Evolutionary conservation across 2,113 vertebrate genomes (phyloP), one percentile per base, ranked within the genome.

Genomic region (Cyanoramphus novaezelandiae): DNA sequence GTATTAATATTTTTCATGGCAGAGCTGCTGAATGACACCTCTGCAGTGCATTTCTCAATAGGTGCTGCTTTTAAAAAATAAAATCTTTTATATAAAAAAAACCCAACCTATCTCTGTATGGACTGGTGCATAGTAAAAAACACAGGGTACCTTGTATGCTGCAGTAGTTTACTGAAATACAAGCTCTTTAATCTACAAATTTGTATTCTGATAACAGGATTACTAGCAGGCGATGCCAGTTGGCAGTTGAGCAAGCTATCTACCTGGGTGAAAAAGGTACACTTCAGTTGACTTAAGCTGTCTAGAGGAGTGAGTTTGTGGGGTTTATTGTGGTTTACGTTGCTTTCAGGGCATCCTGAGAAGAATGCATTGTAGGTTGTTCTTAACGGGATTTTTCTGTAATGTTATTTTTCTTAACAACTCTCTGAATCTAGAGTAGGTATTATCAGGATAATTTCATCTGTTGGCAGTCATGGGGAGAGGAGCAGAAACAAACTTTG

Each of bases 181-280:
- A 60, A 78, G 6, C 14, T 82, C 27, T 86, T 88, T 57, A 67
- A 82, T 64, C 14, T 77, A 20, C 47, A 41, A 68, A 71, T 78
- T 7, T 82, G 7, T 90, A 1, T 72, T 92, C 79, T 52, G 33
- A 47, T 84, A 50, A 71, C 96, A 99, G 99, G 97, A 69, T 98
- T 93, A 98, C 99, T 5, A 98, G 97, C 95, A 98, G 98, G 59
- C 97, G 99, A 37, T 99, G 99, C 90, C 99, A 99, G 43, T 91
- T 98, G 35, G 99, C 99, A 27, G 90, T 99, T 70, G 98, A 99
- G 10, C 99, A 99, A 83, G 97, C 96, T 17, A 49, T 91, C 79
- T 97, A 97, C 69, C 98, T 99, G 83, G 97, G 97, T 19, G 97
- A 98, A 29, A 98, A 97, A 97, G 98, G 99, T 99, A 98, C 19